phyloP scores from a whole-genome alignment of 2,797 vertebrate genomes.

The Simalia tracyae region DNA sequence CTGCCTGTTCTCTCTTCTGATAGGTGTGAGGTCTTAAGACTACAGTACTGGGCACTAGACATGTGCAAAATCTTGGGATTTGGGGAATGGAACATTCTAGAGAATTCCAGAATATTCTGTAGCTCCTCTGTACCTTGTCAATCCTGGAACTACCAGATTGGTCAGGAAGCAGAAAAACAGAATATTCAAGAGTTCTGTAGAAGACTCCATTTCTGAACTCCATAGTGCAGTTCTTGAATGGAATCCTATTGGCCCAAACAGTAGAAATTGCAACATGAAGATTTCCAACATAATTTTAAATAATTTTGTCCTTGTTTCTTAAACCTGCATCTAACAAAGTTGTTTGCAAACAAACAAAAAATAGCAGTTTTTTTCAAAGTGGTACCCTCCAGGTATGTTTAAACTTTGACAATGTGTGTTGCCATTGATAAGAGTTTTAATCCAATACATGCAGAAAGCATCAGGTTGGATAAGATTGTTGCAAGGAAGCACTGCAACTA shows the following conservation, averaged over 20 bases:
- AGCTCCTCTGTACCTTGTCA: neutral
- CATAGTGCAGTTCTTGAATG: neutral
- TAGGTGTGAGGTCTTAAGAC: neutral
- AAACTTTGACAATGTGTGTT: neutral
- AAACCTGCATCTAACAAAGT: neutral
- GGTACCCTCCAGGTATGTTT: neutral
- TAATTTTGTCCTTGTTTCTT: neutral
- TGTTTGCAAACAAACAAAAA: neutral
- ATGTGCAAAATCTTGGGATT: neutral
- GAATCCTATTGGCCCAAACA: neutral
- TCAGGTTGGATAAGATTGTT: neutral
- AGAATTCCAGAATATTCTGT: neutral
- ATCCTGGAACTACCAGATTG: neutral
- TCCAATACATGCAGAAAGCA: neutral
- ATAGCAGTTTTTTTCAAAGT: neutral
- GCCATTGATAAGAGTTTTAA: neutral
- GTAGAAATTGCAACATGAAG: neutral
- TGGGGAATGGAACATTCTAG: neutral
- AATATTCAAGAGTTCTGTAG: neutral
- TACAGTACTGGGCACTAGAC: neutral
- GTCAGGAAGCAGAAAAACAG: neutral
- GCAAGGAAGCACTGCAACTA: neutral
- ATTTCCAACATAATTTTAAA: neutral
- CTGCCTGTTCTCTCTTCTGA: neutral
- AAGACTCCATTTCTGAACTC: neutral